phyloP scores from a whole-genome alignment of 2,113 vertebrate species.

The Poecile atricapillus region DNA sequence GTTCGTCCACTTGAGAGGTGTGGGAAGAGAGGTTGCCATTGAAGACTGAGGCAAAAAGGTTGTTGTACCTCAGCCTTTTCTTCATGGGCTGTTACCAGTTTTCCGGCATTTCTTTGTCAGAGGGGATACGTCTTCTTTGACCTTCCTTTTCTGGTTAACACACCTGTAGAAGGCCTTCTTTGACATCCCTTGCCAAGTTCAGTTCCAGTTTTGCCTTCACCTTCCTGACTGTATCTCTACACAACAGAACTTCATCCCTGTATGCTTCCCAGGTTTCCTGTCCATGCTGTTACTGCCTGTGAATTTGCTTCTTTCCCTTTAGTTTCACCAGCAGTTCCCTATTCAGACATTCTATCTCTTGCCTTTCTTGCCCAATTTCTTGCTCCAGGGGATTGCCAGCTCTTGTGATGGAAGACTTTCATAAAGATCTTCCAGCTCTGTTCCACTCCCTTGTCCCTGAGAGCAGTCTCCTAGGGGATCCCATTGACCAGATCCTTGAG shows the following conservation, averaged over 20 bases:
- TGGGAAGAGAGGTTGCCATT: background rate
- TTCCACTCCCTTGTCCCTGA: background rate
- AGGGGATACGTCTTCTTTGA: background rate
- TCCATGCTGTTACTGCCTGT: background rate
- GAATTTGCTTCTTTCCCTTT: background rate
- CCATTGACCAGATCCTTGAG: background rate
- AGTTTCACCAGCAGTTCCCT: background rate
- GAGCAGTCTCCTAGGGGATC: background rate
- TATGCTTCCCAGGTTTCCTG: background rate
- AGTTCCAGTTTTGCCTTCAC: background rate
- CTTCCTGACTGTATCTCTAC: background rate
- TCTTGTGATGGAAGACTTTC: background rate
- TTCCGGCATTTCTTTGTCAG: background rate
- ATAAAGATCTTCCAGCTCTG: background rate
- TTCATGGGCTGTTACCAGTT: background rate
- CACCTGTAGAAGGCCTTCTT: background rate
- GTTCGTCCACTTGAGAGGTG: background rate
- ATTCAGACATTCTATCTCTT: background rate
- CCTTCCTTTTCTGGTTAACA: background rate
- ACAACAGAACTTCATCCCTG: background rate
- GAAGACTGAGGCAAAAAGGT: background rate
- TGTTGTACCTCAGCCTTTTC: background rate
- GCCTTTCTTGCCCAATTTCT: background rate
- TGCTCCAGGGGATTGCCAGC: background rate
- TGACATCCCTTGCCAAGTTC: background rate